Evolutionary conservation across 2,888 invertebrate species (phyloP), one percentile per base, ranked within the genome.

Genomic region (Anarsia innoxiella): DNA sequence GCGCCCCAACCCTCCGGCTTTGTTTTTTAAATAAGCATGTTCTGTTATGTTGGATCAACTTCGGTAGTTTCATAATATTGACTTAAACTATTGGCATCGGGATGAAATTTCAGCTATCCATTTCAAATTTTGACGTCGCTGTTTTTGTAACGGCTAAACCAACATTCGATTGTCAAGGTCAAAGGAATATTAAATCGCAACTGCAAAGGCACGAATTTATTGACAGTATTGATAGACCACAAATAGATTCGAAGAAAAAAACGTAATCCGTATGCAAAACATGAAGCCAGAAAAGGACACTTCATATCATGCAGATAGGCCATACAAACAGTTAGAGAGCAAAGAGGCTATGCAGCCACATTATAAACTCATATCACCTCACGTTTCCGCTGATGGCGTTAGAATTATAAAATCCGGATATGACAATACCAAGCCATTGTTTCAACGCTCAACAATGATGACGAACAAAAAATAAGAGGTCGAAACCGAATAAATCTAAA

Each of bases 331-430:
- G 66, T 76, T 70, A 72, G 61, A 47, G 63, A 60, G 74, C 70
- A 74, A 78, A 77, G 73, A 65, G 64, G 62, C 75, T 51, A 73
- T 82, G 73, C 78, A 71, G 66, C 60, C 69, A 70, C 63, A 83
- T 83, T 83, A 83, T 77, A 79, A 78, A 75, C 76, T 57, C 83
- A 76, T 83, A 82, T 74, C 73, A 65, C 66, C 62, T 60, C 61
- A 57, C 73, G 53, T 82, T 77, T 83, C 83, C 83, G 82, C 61
- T 59, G 79, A 82, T 83, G 83, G 79, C 71, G 79, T 66, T 73
- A 71, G 83, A 79, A 80, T 83, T 70, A 82, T 78, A 75, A 79
- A 77, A 70, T 73, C 76, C 75, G 79, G 79, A 82, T 78, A 78
- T 74, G 76, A 72, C 74, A 66, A 65, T 59, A 66, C 70, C 56